phyloP scores from a whole-genome alignment of 1,140 invertebrate species.

The Euura lappo region DNA sequence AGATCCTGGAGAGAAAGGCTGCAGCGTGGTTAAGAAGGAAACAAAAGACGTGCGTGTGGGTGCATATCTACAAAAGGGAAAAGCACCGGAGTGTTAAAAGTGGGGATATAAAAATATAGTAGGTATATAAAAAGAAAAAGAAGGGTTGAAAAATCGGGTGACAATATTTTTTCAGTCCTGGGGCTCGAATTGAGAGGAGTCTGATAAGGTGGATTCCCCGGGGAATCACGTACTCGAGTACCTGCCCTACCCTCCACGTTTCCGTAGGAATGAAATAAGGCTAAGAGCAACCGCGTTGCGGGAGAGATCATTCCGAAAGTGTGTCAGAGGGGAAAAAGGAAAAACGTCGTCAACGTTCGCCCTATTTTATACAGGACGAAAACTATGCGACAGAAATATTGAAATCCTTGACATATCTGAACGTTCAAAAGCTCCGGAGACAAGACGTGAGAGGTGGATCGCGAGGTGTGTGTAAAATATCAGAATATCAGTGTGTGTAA shows the following conservation, averaged over 20 bases:
- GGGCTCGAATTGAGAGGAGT: conserved; percentile 1
- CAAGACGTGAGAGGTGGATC: background rate
- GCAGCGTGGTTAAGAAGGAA: background rate
- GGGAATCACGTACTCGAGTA: background rate
- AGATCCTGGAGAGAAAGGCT: background rate
- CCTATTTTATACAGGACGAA: background rate
- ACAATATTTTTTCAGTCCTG: background rate
- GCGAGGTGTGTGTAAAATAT: no score
- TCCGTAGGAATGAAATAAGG: background rate
- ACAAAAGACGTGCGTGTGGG: background rate
- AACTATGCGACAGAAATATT: conserved; percentile 43
- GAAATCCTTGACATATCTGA: conserved; percentile 29
- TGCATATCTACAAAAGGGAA: background rate
- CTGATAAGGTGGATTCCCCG: background rate
- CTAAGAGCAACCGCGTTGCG: conserved; percentile 1
- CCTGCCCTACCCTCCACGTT: background rate
- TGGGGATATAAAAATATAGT: no score
- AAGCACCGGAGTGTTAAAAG: background rate
- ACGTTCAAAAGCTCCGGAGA: background rate
- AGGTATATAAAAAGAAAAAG: background rate
- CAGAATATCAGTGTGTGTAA: no score
- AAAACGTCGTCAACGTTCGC: conserved; percentile 10
- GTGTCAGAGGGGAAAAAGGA: conserved; percentile 16
- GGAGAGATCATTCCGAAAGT: conserved; percentile 18
- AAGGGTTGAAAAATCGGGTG: background rate